Evolutionary conservation across 2,113 vertebrate genomes (phyloP), one percentile per base, ranked within the genome.

Genomic region (Tor tambroides): DNA sequence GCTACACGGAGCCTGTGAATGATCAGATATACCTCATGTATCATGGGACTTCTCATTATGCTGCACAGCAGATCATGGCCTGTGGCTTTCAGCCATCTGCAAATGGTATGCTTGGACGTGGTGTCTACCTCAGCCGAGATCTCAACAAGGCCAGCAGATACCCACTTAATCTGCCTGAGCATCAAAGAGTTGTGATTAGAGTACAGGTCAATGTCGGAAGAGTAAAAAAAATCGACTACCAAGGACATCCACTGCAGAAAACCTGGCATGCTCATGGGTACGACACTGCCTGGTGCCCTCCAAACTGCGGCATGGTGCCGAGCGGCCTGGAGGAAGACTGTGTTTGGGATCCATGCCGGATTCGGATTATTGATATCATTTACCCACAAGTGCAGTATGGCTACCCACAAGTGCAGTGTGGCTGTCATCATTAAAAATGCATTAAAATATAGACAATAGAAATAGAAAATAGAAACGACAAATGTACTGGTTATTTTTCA

Each of bases 41-140:
- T 82, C 90, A 91, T 41, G 90, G 91, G 35, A 91, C 91, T n/a
- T 74, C 56, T 28, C 21, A 0, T 19, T 0, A 11, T 0, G 74
- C 38, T 76, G 86, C 80, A 12, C 4, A 9, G 2, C 2, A 28
- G 11, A 92, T 91, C 30, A 26, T 4, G 28, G 1, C 0, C 1
- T 1, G 0, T 9, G 90, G 91, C 5, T 91, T 92, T 67, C 46
- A 0, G 26, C 87, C 0, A n/a, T 90, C 91, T 59, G 0, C 1
- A 3, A 6, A 3, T 2, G 91, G 88, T 28, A 89, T 91, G 90
- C 74, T 92, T 6, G 90, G 91, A 2, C 77, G 5, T 38, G 88
- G 90, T 6, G 88, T 91, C 28, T 91, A 92, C 28, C 86, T 92
- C 84, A 89, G 86, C 59, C 56, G 90, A 11, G 90, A 92, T 86